phyloP scores from a whole-genome alignment of 1,140 invertebrate species.

The Drusus annulatus region DNA sequence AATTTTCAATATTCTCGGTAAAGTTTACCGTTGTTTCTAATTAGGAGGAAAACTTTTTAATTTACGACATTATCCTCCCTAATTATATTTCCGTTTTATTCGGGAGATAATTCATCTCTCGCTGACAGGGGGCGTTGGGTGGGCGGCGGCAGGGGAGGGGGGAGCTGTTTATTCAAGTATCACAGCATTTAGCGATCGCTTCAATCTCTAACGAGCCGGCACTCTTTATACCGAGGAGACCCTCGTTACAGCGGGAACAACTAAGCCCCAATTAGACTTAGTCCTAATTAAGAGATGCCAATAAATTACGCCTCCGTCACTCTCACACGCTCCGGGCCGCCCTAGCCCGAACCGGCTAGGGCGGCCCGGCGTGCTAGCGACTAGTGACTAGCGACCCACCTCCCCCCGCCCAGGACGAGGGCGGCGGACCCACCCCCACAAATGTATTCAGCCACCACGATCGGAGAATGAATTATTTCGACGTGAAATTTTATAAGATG shows the following conservation, averaged over 20 bases:
- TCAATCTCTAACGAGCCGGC: slow-evolving; percentile 53
- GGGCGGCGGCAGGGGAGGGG: background rate
- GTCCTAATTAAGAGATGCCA: slow-evolving; percentile 75
- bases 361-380: slow-evolving; percentile 31
- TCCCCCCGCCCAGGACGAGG: slow-evolving; percentile 53
- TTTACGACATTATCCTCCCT: slow-evolving; percentile 50
- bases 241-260: slow-evolving; percentile 61
- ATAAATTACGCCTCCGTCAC: slow-evolving; percentile 70
- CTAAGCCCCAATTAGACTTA: slow-evolving; percentile 75
- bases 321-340: slow-evolving; percentile 65
- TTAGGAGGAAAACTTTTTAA: slow-evolving; percentile 45
- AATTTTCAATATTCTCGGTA: slow-evolving; percentile 42
- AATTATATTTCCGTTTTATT: slow-evolving; percentile 53
- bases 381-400: no score
- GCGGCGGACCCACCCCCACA: background rate
- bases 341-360: background rate
- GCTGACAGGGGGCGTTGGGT: slow-evolving; percentile 36
- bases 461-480: slow-evolving; percentile 59
- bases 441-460: slow-evolving; percentile 48
- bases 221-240: slow-evolving; percentile 52
- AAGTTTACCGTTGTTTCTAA: slow-evolving; percentile 39
- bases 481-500: slow-evolving; percentile 60
- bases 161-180: slow-evolving; percentile 52
- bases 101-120: slow-evolving; percentile 50
- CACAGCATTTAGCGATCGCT: slow-evolving; percentile 56